Evolutionary conservation across 1,140 invertebrate genomes (phyloP), one percentile per base, ranked within the genome.

Genomic region (Metopolophium dirhodum): DNA sequence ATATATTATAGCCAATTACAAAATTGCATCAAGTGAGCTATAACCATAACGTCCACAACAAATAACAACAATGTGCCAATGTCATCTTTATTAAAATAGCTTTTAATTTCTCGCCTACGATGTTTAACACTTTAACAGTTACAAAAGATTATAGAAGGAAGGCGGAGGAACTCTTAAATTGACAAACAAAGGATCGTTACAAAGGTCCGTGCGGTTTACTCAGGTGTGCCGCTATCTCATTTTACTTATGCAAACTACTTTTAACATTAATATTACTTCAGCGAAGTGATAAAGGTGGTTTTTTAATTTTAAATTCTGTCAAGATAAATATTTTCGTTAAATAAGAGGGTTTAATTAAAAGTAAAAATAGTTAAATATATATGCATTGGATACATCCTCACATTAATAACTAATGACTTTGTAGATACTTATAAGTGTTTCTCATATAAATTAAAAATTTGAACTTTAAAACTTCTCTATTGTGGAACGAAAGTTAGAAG

Each of bases 151-250:
- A 49, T 23, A 20, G 20, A n/a, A 51, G 8, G 11, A 30, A 7
- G 45, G 35, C 23, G 9, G 11, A 23, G 20, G 0, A 54, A 37
- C 23, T 91, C 68, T 8, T 92, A 83, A 92, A 92, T 83, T 51
- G n/a, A 54, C 91, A 57, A 83, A 91, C 47, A 92, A 93, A 86
- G 51, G 82, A 93, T 93, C 82, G 37, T 93, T 93, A 93, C 91
- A 54, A 92, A 93, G 91, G 91, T 93, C 49, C 35, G 9, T 85
- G 91, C 2, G 77, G 82, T 93, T 93, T 93, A 93, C 37, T 82
- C 51, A 26, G 35, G 91, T 93, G 77, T 83, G 22, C 49, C 22
- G 37, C 49, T 30, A 45, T 90, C 37, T 54, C 18, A n/a, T 90
- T 68, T 61, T 90, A 45, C 37, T 68, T 61, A 68, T 26, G 26